These are phyloP conservation scores for Hydrolagus affinis DNA, from an alignment of 2,113 vertebrate species.

Conservation along the genomic window DNA sequence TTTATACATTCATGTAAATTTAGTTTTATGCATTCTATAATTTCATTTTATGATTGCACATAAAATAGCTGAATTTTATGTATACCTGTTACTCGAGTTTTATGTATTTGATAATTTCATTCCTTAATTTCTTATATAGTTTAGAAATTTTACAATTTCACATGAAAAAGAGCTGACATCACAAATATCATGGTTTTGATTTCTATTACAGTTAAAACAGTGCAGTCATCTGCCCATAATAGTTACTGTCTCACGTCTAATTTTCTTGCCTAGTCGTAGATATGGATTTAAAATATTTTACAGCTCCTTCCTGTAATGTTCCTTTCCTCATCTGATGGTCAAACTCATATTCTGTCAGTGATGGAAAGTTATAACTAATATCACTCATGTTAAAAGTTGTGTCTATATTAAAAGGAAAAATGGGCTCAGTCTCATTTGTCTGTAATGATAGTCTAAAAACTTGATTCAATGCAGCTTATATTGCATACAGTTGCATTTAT, in stretches of 20 bases:
- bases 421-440: not conserved
- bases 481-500: conserved; percentile 7
- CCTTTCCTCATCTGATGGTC: not conserved
- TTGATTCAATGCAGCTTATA: not conserved
- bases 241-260: conserved; percentile 13
- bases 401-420: not conserved
- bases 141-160: conserved; percentile 32
- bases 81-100: conserved; percentile 32
- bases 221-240: conserved; percentile 6
- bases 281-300: conserved; percentile 15
- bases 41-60: conserved; percentile 32
- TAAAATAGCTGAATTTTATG: conserved; percentile 32
- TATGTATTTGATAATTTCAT: conserved; percentile 31
- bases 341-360: not conserved
- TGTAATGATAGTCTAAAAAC: not conserved
- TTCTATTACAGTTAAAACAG: conserved; percentile 18
- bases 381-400: not conserved
- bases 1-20: conserved; percentile 31
- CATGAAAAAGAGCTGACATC: conserved; percentile 31
- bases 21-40: conserved; percentile 32
- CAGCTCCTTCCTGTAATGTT: conserved; percentile 1
- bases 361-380: not conserved
- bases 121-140: conserved; percentile 32
- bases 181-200: not conserved
- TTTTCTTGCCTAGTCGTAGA: not conserved